Evolutionary conservation across 2,797 vertebrate genomes (phyloP), one percentile per base, ranked within the genome.

Genomic region (Enoplosus armatus): DNA sequence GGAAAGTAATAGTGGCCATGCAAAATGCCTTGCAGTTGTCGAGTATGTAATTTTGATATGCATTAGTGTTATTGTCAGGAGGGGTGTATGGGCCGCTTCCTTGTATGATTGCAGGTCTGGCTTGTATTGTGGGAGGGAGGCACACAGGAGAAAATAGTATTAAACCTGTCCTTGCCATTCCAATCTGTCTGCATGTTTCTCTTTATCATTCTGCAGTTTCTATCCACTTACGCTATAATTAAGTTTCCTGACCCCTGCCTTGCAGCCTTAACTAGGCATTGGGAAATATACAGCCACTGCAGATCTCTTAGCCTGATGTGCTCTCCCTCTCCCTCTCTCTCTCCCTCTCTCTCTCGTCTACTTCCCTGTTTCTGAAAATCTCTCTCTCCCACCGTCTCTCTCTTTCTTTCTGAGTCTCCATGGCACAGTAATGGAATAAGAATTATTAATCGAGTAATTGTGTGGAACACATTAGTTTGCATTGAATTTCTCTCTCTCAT

Each of bases 381-480:
- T 89, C 76, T 86, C 85, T 75, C 85, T 85, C 79, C 75, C 56
- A 48, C 84, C 74, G 18, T 84, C 73, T 88, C 79, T 76, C 72
- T 66, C 86, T 79, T 79, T 88, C 85, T 80, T 84, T 87, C 88
- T 35, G 80, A 89, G 83, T 92, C 90, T 93, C 89, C 86, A 85
- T 90, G 90, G 95, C 95, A 94, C 94, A 93, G 96, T 96, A 96
- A 97, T 97, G 96, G 95, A 97, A 98, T 97, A 97, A 97, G 87
- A 98, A 97, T 97, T 96, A 98, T 97, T 97, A 97, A 98, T 97
- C 95, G 96, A 96, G 96, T 98, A 97, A 98, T 97, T 98, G 96
- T 96, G 95, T 94, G 92, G 95, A 97, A 96, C 95, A 96, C 96
- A 97, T 96, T 97, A 96, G 96, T 97, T 97, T 96, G 95, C 96